Evolutionary conservation across 2,888 invertebrate species (phyloP), one percentile per base, ranked within the genome.

Genomic region (Ochropacha duplaris): DNA sequence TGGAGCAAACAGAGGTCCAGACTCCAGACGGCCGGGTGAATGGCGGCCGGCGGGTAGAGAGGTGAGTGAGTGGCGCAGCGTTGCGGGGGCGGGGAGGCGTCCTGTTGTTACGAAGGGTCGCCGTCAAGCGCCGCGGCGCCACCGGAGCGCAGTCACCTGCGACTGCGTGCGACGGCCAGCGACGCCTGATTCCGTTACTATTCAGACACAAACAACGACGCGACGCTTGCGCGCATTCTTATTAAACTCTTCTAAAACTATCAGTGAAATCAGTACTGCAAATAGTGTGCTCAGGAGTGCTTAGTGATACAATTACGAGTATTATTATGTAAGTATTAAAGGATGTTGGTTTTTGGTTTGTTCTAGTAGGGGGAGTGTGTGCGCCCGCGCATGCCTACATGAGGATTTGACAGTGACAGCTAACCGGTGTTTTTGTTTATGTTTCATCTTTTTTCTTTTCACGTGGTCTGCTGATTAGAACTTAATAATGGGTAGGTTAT

Each of bases 121-220:
- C 86, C 86, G 81, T 60, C 60, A 72, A 76, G 87, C 87, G 86
- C 83, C 88, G 88, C 87, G 87, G 88, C 88, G 89, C 88, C 84
- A 76, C 83, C 73, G 78, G 83, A 86, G 82, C 74, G 24, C 62
- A 69, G 68, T 73, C 79, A 77, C 72, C 78, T 72, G 71, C 78
- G 74, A 60, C 71, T 67, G 62, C 75, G 74, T 72, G 71, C 79
- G 74, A 62, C 72, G 69, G 62, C 76, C 75, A 68, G 74, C 61
- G 63, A 65, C 68, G 67, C 74, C 75, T 75, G 70, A 68, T 62
- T 70, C 71, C 68, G 61, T 69, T 71, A 72, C 69, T 72, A 72
- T 71, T 76, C 64, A 68, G 61, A 66, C 66, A 79, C 74, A 71
- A 77, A 83, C 80, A 79, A 66, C 79, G 81, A 74, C 74, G 77